Evolutionary conservation across 2,888 invertebrate genomes (phyloP), one percentile per base, ranked within the genome.

Genomic region (Brenthis hecate): DNA sequence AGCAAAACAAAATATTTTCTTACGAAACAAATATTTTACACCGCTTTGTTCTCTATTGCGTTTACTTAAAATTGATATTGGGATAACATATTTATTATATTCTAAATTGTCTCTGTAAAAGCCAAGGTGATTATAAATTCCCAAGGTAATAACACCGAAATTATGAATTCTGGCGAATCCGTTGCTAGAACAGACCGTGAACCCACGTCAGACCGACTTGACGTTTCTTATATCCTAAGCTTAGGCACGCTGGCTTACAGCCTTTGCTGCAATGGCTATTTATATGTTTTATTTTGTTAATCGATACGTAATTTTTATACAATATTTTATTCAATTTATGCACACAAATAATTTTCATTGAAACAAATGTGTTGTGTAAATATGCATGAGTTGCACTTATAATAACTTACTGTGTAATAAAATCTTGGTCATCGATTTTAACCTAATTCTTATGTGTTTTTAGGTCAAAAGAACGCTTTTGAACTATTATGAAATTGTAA

Each of bases 91-190:
- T 51, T 57, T 36, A 13, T 62, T 0, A 5, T 14, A 19, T 51
- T 48, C n/a, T 47, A 47, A 48, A 50, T 56, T 19, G 32, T 16
- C 13, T 50, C 50, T 50, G 56, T 43, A 56, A 56, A 50, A 51
- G 61, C 19, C 8, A 58, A 58, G 58, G 58, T 48, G 28, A 58
- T 58, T 58, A 58, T 66, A 50, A 69, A 69, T 66, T 66, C 66
- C 57, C 63, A 55, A 13, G 62, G 54, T 69, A 66, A 62, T 66
- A 63, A 36, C 48, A 56, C 28, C 51, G 58, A 62, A 63, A 70
- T 70, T 66, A 70, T 58, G 66, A 70, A 66, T 70, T 56, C 58
- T 57, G 23, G 50, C 53, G 66, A 53, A 70, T 70, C 56, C n/a
- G 64, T 67, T 69, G 47, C 57, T 58, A 53, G 48, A 43, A 43